Base-by-base conservation (phyloP, 2,113 vertebrate species). In the Ctenomys sociabilis region DNA sequence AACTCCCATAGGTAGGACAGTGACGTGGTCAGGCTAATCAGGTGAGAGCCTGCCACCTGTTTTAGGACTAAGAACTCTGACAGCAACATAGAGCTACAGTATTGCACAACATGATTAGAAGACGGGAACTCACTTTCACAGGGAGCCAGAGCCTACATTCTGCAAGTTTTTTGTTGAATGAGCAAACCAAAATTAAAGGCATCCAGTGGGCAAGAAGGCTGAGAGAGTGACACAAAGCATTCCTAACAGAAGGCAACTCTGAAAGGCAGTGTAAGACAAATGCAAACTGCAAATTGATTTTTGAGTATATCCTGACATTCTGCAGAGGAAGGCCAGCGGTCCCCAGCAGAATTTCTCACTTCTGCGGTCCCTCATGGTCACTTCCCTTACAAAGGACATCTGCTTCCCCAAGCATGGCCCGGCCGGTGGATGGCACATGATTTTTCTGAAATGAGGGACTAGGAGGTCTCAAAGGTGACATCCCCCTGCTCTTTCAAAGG, bases 121-220 rank as follows among this genome's bases (percentile, higher is more conserved):
- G 92, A 96, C 95, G 85, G 90, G 93, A 93, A 97, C 95, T 97
- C 92, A 90, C 93, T 97, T 98, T 96, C 95, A 95, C 95, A 72
- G 91, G 92, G 96, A 95, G 72, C 88, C 5, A 37, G 95, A 96
- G 90, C 85, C 96, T 91, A 37, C 73, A 85, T 64, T 85, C 93
- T 85, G 85, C 94, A 85, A 88, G 93, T 77, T 85, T 82, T 95
- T 95, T 97, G 96, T 97, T 96, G 96, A 97, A 97, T 95, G 96
- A 98, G 92, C 17, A 37, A 70, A 92, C 93, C 92, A 98, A 96
- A 97, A 91, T 97, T 91, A 97, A 97, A 95, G 61, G 83, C 77
- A 83, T 97, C 63, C 93, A 95, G 97, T 96, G 86, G 94, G 43
- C 86, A 97, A 75, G 93, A 87, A 94, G 68, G 81, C 87, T 80